A percentile compares a stretch with the other conserved stretches of the same genome.
phyloP scores from a whole-genome alignment of 2,888 invertebrate genomes.

The Drosophila aldrichi region DNA sequence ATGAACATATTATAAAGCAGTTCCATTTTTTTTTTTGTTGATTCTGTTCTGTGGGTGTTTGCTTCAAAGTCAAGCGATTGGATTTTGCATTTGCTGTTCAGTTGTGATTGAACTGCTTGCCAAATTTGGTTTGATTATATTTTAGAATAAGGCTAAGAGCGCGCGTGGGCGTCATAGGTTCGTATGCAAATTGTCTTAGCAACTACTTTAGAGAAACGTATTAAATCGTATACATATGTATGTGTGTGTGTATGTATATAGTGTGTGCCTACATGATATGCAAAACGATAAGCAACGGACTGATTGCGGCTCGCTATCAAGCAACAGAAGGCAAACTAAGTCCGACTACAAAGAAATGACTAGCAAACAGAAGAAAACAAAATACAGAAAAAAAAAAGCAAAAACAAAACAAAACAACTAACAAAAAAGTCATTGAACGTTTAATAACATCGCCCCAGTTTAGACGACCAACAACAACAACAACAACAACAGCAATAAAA shows the following conservation, averaged over 20 bases:
- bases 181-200: conserved; percentile 6
- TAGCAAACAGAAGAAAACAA: conserved; percentile 19
- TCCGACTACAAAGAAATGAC: conserved; percentile 35
- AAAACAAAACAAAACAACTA: conserved; percentile 26
- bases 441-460: conserved; percentile 71
- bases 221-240: not conserved
- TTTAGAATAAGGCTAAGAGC: conserved; percentile 18
- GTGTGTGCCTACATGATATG: not conserved
- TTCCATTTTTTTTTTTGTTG: not conserved
- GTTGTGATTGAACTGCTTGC: conserved; percentile 36
- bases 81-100: not conserved
- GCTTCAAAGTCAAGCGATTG: conserved; percentile 28
- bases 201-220: not conserved
- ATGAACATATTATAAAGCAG: conserved; percentile 4
- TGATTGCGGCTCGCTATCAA: conserved; percentile 44
- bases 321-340: conserved; percentile 26
- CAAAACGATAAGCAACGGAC: conserved; percentile 19
- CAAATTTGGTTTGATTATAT: conserved; percentile 28
- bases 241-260: not conserved
- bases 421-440: conserved; percentile 68
- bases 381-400: conserved; percentile 8
- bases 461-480: conserved; percentile 35
- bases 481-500: conserved; percentile 36
- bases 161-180: conserved; percentile 22
- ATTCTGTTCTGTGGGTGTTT: conserved; percentile 23